These are phyloP conservation scores for Aphodius sticticus DNA, from an alignment of 2,888 invertebrate species.

Conservation along the genomic window DNA sequence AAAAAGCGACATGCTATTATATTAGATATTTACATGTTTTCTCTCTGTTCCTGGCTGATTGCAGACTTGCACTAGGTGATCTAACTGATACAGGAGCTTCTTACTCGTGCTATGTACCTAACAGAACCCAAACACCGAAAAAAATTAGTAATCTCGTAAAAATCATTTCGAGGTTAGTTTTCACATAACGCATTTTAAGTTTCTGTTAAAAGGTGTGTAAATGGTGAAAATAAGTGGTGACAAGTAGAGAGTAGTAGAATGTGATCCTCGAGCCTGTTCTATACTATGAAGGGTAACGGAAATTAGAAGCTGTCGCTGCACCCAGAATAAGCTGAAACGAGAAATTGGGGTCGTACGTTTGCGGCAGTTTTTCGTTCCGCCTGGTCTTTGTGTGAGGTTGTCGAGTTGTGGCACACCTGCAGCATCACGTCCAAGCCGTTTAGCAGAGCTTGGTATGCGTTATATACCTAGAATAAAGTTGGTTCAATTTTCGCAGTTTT, in stretches of 20 bases:
- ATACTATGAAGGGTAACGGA: slow-evolving; percentile 10
- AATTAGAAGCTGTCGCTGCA: slow-evolving; percentile 36
- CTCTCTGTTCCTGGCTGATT: slow-evolving; percentile 87
- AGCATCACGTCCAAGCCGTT: slow-evolving; percentile 73
- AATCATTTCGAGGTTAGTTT: slow-evolving; percentile 33
- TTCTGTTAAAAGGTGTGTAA: neutral
- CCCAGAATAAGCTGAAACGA: slow-evolving; percentile 41
- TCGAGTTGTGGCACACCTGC: slow-evolving; percentile 69
- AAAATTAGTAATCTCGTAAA: slow-evolving; percentile 38
- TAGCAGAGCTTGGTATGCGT: slow-evolving; percentile 71
- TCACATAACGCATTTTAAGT: neutral
- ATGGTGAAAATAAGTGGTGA: neutral
- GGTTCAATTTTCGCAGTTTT: neutral
- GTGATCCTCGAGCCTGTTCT: neutral
- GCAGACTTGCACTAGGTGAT: slow-evolving; percentile 95
- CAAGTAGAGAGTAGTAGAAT: neutral
- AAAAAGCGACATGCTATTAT: neutral
- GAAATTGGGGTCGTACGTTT: slow-evolving; percentile 52
- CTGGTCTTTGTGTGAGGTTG: slow-evolving; percentile 48
- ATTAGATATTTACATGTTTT: slow-evolving; percentile 72
- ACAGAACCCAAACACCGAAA: slow-evolving; percentile 55
- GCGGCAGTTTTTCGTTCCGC: slow-evolving; percentile 51
- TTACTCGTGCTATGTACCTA: slow-evolving; percentile 96
- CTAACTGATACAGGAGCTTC: slow-evolving; percentile 93
- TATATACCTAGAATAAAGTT: slow-evolving; percentile 65